These are phyloP conservation scores for Cisticola juncidis DNA, from an alignment of 2,113 vertebrate genomes.

Conservation along the genomic window DNA sequence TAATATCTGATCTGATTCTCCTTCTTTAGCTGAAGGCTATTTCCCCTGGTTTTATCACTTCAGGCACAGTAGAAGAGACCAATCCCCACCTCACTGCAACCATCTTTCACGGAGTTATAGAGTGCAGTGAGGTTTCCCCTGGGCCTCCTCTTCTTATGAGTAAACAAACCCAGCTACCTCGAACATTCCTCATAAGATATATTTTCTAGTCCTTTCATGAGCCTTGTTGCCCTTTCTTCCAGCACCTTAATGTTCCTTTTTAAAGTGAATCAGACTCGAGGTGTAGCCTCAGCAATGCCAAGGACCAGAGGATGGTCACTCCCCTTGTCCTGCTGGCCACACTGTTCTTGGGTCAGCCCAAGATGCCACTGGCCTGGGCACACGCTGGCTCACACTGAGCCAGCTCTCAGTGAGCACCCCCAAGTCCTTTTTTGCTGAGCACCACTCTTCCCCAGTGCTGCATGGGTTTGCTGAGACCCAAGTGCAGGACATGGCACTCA, in stretches of 20 bases:
- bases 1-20: neutral
- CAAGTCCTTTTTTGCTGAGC: neutral
- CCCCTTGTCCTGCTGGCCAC: neutral
- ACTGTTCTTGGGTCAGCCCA: neutral
- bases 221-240: neutral
- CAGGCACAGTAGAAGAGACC: neutral
- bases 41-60: neutral
- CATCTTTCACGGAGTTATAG: neutral
- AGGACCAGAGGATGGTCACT: neutral
- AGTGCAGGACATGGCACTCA: neutral
- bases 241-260: neutral
- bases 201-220: neutral
- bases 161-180: neutral
- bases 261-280: fast-evolving
- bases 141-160: neutral
- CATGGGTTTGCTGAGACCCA: neutral
- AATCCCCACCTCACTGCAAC: neutral
- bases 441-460: neutral
- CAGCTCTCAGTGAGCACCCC: fast-evolving
- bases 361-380: neutral
- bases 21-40: neutral
- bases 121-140: too few species aligned
- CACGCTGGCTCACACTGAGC: neutral
- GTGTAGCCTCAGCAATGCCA: fast-evolving
- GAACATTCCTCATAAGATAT: neutral